Conservation (phyloP, 1,140 invertebrate genomes). For the Asobara japonica region DNA sequence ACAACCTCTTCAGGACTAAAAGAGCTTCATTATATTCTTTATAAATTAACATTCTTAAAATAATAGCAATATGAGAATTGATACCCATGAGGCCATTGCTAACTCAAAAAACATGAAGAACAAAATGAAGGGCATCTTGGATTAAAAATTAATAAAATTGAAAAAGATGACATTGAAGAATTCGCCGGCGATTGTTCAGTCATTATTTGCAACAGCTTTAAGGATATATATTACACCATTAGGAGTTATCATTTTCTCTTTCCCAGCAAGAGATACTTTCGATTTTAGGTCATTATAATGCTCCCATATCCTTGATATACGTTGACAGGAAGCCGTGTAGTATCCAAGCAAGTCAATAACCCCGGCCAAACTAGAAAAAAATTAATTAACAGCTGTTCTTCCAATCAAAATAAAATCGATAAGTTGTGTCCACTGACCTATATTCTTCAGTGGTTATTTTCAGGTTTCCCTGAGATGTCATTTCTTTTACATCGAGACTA, state of each 20-base stretch:
- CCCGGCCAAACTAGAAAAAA: neutral
- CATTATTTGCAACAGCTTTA: no score
- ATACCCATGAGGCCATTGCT: no score
- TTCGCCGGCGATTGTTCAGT: no score
- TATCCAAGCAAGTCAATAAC: neutral
- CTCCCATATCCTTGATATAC: neutral
- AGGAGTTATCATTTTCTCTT: neutral
- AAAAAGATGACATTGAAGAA: no score
- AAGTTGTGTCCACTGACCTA: neutral
- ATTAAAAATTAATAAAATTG: no score
- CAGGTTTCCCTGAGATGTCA: neutral
- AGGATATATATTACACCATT: neutral
- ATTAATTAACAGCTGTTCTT: neutral
- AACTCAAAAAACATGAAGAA: neutral
- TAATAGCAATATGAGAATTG: no score
- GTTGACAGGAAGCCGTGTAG: neutral
- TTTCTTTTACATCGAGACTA: neutral
- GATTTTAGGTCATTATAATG: neutral
- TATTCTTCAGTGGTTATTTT: neutral
- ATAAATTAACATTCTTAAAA: no score
- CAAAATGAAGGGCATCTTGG: no score
- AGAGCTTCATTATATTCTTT: no score
- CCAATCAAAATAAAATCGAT: neutral
- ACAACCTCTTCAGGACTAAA: no score
- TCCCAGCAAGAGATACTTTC: neutral